Base-by-base conservation (phyloP, 2,797 vertebrate species). In the Sebastolobus alascanus region DNA sequence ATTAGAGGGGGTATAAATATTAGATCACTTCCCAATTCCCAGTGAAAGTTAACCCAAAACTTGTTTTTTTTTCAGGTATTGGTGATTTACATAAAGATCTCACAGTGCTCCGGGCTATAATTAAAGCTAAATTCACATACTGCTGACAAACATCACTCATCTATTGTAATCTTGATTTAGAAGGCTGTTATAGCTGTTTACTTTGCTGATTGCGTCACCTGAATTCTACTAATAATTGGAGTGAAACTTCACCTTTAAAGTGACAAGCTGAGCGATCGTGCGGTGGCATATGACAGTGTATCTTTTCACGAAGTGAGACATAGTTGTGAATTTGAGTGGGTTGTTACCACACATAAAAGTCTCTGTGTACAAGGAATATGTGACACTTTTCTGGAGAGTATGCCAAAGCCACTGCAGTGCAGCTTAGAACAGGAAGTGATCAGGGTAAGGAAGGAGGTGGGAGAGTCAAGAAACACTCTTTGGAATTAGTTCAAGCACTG, bases 1-100 rank as follows among this genome's bases (percentile, higher is more conserved):
- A 94, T 94, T 94, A 94, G 82, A 86, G 82, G 68, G 71, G 73
- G 73, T 89, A 92, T 93, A 88, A 93, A 93, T 92, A 93, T 93
- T 92, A 88, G 85, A 94, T 92, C 70, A 78, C 84, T 83, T 89
- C 80, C 64, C 65, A 87, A 84, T 85, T 89, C 88, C 80, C 87
- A 22, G 43, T 77, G 77, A 93, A 92, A 91, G 74, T 89, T 79
- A 89, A 82, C 81, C 84, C 73, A 86, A 85, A 90, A 82, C 72
- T 74, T 85, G 1, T 67, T 68, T 78, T 60, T 60, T 75, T 73
- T 75, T 33, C 80, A 89, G 66, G 77, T 87, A 73, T 81, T 81
- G 52, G 73, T 80, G 12, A 89, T 93, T 91, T 89, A 83, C 82
- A 87, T 85, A 87, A 79, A 87, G 78, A 82, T 80, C 80, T 79